Percentiles rank a stretch among this genome's conserved stretches.
Evolutionary conservation across 2,888 invertebrate genomes (phyloP).

Genomic region (Alviniconcha strummeri): DNA sequence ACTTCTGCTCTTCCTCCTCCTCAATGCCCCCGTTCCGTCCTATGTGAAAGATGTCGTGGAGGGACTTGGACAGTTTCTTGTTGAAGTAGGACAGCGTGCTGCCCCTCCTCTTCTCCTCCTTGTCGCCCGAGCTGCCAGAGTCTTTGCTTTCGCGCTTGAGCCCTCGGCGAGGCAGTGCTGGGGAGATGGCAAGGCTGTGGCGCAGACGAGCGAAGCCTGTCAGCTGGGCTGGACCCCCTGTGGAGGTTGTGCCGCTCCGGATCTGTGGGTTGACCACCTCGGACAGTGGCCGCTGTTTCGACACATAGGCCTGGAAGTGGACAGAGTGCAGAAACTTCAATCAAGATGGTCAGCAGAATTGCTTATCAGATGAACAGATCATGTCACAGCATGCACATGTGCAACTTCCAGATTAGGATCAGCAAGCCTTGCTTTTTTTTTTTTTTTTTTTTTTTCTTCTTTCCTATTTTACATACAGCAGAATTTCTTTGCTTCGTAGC

Average conservation of each 20-base stretch:
- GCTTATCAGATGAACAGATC: too few relatives aligned
- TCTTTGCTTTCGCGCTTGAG: constrained; percentile 38
- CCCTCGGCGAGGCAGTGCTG: constrained; percentile 29
- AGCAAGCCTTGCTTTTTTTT: too few relatives aligned
- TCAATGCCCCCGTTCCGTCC: constrained; percentile 48
- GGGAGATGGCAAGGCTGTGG: constrained; percentile 43
- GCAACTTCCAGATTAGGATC: too few relatives aligned
- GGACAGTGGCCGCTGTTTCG: constrained; percentile 50
- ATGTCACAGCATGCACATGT: too few relatives aligned
- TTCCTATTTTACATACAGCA: too few relatives aligned
- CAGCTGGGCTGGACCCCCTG: constrained; percentile 34
- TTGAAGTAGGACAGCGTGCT: constrained; percentile 60
- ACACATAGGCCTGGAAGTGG: constrained; percentile 67
- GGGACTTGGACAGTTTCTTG: constrained; percentile 64
- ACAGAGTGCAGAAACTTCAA: too few relatives aligned
- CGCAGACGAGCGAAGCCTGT: constrained; percentile 44
- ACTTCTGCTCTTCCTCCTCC: constrained; percentile 45
- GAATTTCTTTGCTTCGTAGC: too few relatives aligned
- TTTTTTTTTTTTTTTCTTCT: too few relatives aligned
- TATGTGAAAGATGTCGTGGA: constrained; percentile 64
- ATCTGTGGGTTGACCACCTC: constrained; percentile 34
- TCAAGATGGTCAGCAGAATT: too few relatives aligned
- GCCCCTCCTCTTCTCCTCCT: constrained; percentile 43
- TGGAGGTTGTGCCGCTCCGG: constrained; percentile 25
- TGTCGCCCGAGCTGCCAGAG: constrained; percentile 7